Evolutionary conservation across 23 tunicate species (phyloP), one percentile per base, ranked within the genome.

Genomic region (Clavelina lepadiformis): DNA sequence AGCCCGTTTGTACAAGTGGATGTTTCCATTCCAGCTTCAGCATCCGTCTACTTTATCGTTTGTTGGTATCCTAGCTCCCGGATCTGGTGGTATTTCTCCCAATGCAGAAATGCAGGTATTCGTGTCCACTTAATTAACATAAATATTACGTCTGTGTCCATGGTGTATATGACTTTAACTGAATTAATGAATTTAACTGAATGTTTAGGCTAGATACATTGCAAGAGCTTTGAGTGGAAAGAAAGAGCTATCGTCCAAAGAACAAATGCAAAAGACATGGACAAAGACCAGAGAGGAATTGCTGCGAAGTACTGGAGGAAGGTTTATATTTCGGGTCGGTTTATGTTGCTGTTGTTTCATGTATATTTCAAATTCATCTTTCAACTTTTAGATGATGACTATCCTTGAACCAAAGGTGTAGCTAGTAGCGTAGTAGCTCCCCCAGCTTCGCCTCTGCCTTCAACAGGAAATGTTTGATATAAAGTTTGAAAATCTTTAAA

Each of bases 91-190:
- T 1, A 38, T 45, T 7, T 6, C 47, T 36, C 7, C 45, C 26
- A 45, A 54, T 22, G 54, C 46, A n/a, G 91, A 83, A 58, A 3
- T 71, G 3, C 91, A 83, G 82, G 91, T 80, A 1, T 31, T 13
- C 23, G 15, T 41, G 49, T 41, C 15, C 15, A 41, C 15, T 41
- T 41, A n/a, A n/a, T n/a, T n/a, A n/a, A n/a, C n/a, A n/a, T n/a
- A n/a, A n/a, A n/a, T n/a, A n/a, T n/a, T n/a, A n/a, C n/a, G n/a
- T n/a, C n/a, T n/a, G n/a, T n/a, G n/a, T n/a, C n/a, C n/a, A n/a
- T n/a, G n/a, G n/a, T n/a, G n/a, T n/a, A n/a, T n/a, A n/a, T n/a
- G n/a, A n/a, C n/a, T n/a, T n/a, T n/a, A n/a, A n/a, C n/a, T n/a
- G n/a, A n/a, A n/a, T n/a, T n/a, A n/a, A n/a, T n/a, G n/a, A n/a